phyloP scores from a whole-genome alignment of 1,140 invertebrate genomes.

The Colletes latitarsis region DNA sequence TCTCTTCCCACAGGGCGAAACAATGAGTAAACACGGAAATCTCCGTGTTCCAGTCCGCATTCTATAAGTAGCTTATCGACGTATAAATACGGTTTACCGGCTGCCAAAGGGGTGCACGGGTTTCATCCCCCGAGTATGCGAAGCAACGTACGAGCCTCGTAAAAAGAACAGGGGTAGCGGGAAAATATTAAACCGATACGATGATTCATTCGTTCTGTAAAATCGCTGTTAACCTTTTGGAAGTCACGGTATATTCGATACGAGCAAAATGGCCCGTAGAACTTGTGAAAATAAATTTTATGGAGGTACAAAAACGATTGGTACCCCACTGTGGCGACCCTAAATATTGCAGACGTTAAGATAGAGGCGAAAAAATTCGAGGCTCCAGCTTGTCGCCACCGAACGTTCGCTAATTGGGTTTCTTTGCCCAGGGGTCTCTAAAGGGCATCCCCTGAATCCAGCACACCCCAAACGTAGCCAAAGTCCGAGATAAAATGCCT shows the following conservation, averaged over 20 bases:
- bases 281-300: no score
- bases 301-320: no score
- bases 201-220: neutral
- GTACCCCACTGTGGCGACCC: no score
- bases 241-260: neutral
- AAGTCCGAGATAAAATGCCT: neutral
- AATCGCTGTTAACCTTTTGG: neutral
- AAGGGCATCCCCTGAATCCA: no score
- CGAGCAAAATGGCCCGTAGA: neutral
- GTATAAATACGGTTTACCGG: conserved; percentile 29
- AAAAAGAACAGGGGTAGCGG: neutral
- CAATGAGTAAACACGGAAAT: conserved; percentile 25
- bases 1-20: conserved; percentile 24
- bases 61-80: conserved; percentile 44
- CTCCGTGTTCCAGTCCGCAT: conserved; percentile 1
- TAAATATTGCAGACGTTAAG: no score
- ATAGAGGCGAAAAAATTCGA: no score
- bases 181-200: neutral
- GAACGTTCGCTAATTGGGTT: no score
- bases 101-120: conserved; percentile 2
- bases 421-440: no score
- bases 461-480: no score
- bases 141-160: no score
- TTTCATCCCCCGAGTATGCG: neutral
- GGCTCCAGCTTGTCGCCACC: no score